A percentile compares a stretch with the other conserved stretches of the same genome.
Evolutionary conservation across 1,140 invertebrate genomes (phyloP).

Genomic region (Polypedilum vanderplanki): DNA sequence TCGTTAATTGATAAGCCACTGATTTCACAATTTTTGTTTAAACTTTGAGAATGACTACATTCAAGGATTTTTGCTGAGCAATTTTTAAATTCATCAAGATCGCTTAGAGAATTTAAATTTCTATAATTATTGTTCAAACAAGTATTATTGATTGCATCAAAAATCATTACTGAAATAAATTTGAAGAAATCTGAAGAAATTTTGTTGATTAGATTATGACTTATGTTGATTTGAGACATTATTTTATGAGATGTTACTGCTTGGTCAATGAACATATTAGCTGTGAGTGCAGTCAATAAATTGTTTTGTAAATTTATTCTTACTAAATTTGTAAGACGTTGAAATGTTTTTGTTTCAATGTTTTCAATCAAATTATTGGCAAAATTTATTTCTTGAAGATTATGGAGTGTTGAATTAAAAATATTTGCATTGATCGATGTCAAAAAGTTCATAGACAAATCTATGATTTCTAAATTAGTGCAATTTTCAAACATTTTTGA

Average conservation of each 20-base stretch:
- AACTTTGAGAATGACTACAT: neutral
- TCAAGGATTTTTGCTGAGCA: neutral
- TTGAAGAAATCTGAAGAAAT: neutral
- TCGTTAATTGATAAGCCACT: neutral
- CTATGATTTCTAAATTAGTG: neutral
- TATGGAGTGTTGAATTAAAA: neutral
- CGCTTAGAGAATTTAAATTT: neutral
- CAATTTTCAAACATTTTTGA: neutral
- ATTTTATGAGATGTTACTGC: neutral
- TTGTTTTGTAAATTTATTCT: neutral
- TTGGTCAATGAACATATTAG: neutral
- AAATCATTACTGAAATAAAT: neutral
- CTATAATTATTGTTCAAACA: neutral
- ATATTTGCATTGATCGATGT: neutral
- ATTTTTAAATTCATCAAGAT: neutral
- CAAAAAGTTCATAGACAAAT: neutral
- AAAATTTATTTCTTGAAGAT: neutral
- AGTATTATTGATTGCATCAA: neutral
- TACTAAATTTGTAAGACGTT: neutral
- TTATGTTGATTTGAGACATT: neutral
- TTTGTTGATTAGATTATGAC: neutral
- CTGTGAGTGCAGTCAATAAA: neutral
- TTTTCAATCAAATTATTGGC: neutral
- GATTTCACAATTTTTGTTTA: neutral
- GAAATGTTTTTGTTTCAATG: neutral